Percentiles rank a stretch among this genome's conserved stretches.
Conservation (phyloP, 2,113 vertebrate genomes). For the Bubo scandiacus region DNA sequence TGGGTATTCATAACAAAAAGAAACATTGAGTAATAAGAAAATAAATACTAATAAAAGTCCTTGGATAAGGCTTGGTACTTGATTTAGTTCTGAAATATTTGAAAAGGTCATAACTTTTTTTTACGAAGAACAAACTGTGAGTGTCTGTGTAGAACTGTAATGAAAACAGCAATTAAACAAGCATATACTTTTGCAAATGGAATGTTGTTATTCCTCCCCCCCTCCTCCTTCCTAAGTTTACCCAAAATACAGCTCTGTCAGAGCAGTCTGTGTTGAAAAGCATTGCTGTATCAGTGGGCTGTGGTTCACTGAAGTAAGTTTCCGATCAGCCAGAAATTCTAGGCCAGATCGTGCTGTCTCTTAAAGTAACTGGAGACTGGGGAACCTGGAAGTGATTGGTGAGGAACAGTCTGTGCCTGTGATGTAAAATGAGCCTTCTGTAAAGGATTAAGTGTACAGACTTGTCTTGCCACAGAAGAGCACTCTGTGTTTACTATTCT, state of each 20-base stretch:
- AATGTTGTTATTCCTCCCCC: not conserved
- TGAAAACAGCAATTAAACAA: not conserved
- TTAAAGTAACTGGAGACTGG: not conserved
- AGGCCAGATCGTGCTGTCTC: not conserved
- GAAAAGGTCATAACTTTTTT: not conserved
- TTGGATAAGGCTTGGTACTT: not conserved
- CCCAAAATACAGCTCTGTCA: not conserved
- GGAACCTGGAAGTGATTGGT: not conserved
- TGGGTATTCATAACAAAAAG: not conserved
- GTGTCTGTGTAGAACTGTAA: not conserved
- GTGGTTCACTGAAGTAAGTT: not conserved
- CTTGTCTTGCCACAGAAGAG: not conserved
- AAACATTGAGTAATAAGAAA: not conserved
- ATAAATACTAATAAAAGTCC: not conserved
- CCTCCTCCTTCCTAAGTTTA: not conserved
- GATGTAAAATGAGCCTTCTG: not conserved
- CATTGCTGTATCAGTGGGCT: not conserved
- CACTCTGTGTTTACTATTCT: not conserved
- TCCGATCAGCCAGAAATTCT: not conserved
- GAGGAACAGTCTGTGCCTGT: not conserved
- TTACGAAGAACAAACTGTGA: not conserved
- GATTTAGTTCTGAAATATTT: not conserved
- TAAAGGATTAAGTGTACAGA: not conserved
- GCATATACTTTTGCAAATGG: not conserved
- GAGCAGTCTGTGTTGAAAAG: not conserved